Evolutionary conservation across 2,797 vertebrate genomes (phyloP), one percentile per base, ranked within the genome.

Genomic region (Adelosebastes latens): DNA sequence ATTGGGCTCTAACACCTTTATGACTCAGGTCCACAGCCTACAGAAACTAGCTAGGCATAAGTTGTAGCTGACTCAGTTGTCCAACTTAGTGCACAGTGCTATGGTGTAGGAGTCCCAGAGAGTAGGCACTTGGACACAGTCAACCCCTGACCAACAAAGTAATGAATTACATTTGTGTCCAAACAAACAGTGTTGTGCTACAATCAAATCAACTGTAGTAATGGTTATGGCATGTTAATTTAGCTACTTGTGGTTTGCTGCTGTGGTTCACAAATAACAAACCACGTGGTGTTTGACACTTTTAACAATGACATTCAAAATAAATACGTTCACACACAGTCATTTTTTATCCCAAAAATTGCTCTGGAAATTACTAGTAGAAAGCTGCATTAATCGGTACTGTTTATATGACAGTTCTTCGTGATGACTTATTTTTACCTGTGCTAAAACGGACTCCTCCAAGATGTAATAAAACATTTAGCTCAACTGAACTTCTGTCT

Each of bases 111-210:
- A 84, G 85, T 90, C 89, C 85, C 84, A 85, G 88, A 90, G 86
- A 90, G 59, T 74, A 96, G 94, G 94, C 94, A 93, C 95, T 94
- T 95, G 69, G 86, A 90, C 83, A 85, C 82, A 81, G 64, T 83
- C 25, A 81, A 77, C 77, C 72, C 64, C 42, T 80, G 64, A 80
- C 71, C 62, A 72, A 71, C 70, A 82, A 82, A 85, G 29, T 24
- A 69, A 70, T 27, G 3, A 71, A 70, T 29, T 39, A 22, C 56
- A 18, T 71, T 53, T 76, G 79, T 79, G 71, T 77, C 73, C 77
- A 71, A 67, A 72, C 59, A 59, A 79, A 80, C 20, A 12, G 46
- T 34, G 31, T 34, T 24, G 32, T 55, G 75, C 58, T 75, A 78
- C 76, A 68, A 34, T 70, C 36, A 78, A 32, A 75, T 73, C 14